Evolutionary conservation across 2,888 invertebrate species (phyloP).

Genomic region (Cephonodes hylas): DNA sequence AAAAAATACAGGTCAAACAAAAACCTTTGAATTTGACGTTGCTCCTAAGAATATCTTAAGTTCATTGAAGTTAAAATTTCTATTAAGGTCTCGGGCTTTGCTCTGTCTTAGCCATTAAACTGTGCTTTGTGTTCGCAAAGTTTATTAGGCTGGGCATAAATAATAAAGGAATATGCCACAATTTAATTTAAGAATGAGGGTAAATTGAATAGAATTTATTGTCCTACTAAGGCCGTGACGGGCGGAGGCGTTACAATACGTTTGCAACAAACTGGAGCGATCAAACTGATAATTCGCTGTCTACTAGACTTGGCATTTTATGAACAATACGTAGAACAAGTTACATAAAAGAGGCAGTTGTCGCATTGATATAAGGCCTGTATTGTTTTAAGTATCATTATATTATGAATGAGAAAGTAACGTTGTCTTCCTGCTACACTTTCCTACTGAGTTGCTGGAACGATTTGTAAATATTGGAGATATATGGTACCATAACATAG

Average conservation of each 20-base stretch:
- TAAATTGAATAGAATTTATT: not conserved
- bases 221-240: not conserved
- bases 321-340: slow-evolving; percentile 30
- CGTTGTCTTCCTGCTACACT: too few relatives aligned
- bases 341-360: slow-evolving; percentile 27
- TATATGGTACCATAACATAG: too few relatives aligned
- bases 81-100: not conserved
- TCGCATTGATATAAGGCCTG: slow-evolving; percentile 24
- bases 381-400: not conserved
- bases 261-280: slow-evolving; percentile 35
- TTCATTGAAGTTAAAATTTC: not conserved
- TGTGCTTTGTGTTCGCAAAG: not conserved
- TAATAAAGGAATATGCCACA: not conserved
- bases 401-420: too few relatives aligned
- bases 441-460: too few relatives aligned
- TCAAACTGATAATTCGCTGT: slow-evolving; percentile 37
- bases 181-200: not conserved
- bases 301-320: slow-evolving; percentile 27
- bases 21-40: too few relatives aligned
- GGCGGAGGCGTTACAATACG: slow-evolving; percentile 15
- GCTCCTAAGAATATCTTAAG: too few relatives aligned
- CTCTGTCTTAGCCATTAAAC: too few relatives aligned
- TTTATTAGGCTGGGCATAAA: not conserved
- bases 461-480: too few relatives aligned
- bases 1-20: too few relatives aligned